Conservation (phyloP, 2,797 vertebrate genomes). For the Harpagifer antarcticus region DNA sequence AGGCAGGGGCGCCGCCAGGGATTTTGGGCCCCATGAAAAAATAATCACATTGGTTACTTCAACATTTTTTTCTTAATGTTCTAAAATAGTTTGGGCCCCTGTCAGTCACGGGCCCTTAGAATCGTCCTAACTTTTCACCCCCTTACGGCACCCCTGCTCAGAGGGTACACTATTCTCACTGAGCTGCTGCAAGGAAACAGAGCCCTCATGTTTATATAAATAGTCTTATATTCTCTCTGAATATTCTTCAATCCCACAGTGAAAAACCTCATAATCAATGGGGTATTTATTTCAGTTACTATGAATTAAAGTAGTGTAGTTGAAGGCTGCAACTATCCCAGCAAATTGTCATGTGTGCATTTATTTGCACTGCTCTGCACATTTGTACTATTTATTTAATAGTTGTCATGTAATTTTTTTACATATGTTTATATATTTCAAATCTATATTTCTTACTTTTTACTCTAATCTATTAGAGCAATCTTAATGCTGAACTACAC, state of each 20-base stretch:
- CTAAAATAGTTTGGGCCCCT: too few relatives aligned
- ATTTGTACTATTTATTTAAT: background rate
- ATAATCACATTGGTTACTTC: too few relatives aligned
- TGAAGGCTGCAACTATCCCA: background rate
- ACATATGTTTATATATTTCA: background rate
- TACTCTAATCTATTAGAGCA: too few relatives aligned
- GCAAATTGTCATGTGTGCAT: too few relatives aligned
- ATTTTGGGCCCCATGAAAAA: too few relatives aligned
- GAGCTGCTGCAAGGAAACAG: background rate
- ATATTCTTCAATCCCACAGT: background rate
- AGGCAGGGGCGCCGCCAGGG: background rate
- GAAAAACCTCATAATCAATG: background rate
- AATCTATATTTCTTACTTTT: background rate
- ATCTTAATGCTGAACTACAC: background rate
- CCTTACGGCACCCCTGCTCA: background rate
- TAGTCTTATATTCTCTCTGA: background rate
- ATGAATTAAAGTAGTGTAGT: too few relatives aligned
- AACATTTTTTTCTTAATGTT: too few relatives aligned
- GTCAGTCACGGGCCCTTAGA: too few relatives aligned
- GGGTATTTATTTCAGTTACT: too few relatives aligned
- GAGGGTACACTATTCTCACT: background rate
- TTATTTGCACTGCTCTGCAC: too few relatives aligned
- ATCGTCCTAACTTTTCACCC: too few relatives aligned
- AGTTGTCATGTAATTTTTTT: too few relatives aligned
- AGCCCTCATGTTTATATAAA: background rate